Percentiles rank a stretch among this genome's conserved stretches.
phyloP scores from a whole-genome alignment of 1,140 invertebrate genomes.

The Zaprionus taronus region DNA sequence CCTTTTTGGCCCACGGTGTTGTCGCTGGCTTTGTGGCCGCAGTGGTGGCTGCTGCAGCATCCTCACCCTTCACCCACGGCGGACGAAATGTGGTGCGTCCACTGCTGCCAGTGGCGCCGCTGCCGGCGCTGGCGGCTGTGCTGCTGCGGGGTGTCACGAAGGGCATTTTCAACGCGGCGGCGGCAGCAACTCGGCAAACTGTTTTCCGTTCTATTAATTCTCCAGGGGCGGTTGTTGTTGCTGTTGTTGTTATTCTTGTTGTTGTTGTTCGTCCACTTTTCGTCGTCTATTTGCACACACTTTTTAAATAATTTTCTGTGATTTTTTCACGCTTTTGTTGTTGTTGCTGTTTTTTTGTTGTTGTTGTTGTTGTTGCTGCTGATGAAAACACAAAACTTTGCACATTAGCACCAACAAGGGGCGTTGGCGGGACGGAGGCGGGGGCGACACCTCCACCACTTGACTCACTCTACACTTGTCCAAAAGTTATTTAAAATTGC shows the following conservation, averaged over 20 bases:
- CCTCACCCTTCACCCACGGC: slow-evolving; percentile 93
- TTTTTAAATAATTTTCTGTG: slow-evolving; percentile 80
- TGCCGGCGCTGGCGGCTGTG: slow-evolving; percentile 70
- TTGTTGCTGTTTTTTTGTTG: slow-evolving; percentile 41
- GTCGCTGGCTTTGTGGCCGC: slow-evolving; percentile 84
- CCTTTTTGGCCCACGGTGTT: slow-evolving; percentile 87
- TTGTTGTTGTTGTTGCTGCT: slow-evolving; percentile 48
- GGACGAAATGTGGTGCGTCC: slow-evolving; percentile 89
- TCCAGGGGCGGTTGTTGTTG: slow-evolving; percentile 37
- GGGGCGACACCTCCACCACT: slow-evolving; percentile 30
- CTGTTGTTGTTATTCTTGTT: slow-evolving; percentile 27
- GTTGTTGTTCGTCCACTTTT: slow-evolving; percentile 46
- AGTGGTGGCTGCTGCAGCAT: slow-evolving; percentile 83
- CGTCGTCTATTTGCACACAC: slow-evolving; percentile 75
- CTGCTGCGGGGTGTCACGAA: slow-evolving; percentile 74
- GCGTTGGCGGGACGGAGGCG: slow-evolving; percentile 1
- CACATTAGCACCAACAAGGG: slow-evolving; percentile 70
- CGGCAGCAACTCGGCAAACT: slow-evolving; percentile 18
- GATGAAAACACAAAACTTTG: slow-evolving; percentile 82
- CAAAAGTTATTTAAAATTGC: slow-evolving; percentile 71
- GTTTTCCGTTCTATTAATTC: slow-evolving; percentile 50
- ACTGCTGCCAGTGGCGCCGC: slow-evolving; percentile 78
- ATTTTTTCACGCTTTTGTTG: slow-evolving; percentile 36
- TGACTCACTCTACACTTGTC: slow-evolving; percentile 66
- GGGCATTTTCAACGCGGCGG: slow-evolving; percentile 54